phyloP scores from a whole-genome alignment of 1,140 invertebrate species.

The Bombus pyrosoma region DNA sequence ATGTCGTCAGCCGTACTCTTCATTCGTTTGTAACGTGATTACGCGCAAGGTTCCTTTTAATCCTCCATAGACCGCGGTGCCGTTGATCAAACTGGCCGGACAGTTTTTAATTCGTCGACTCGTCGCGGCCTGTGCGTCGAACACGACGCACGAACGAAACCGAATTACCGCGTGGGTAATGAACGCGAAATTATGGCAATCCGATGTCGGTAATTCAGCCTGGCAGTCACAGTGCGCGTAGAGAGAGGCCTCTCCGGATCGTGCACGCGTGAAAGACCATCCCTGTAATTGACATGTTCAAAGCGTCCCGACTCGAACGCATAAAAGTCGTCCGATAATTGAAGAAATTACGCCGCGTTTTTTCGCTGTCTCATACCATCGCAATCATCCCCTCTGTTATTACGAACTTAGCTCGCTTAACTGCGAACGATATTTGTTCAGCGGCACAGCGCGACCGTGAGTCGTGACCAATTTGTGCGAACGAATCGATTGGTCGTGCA shows the following conservation, averaged over 20 bases:
- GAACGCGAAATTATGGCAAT: constrained; percentile 44
- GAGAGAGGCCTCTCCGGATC: too few relatives aligned
- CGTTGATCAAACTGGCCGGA: constrained; percentile 39
- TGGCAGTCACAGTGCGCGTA: not conserved
- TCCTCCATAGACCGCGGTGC: constrained; percentile 41
- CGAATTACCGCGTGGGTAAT: constrained; percentile 28
- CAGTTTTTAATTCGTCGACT: constrained; percentile 54
- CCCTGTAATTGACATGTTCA: not conserved
- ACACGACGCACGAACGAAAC: not conserved
- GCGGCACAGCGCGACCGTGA: not conserved
- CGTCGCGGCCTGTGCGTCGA: not conserved
- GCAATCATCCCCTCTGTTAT: not conserved
- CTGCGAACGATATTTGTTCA: constrained; percentile 13
- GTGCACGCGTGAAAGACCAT: not conserved
- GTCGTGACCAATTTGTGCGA: not conserved
- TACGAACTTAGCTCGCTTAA: not conserved
- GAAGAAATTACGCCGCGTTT: not conserved
- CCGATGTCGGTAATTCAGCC: constrained; percentile 14
- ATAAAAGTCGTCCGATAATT: not conserved
- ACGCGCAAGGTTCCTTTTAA: constrained; percentile 52
- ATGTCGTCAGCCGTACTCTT: constrained; percentile 28
- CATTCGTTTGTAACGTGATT: constrained; percentile 54
- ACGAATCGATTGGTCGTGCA: constrained; percentile 14
- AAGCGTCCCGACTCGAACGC: not conserved
- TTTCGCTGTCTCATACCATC: not conserved